Evolutionary conservation across 2,113 vertebrate species (phyloP), one percentile per base, ranked within the genome.

Genomic region (Syrmaticus mikado): DNA sequence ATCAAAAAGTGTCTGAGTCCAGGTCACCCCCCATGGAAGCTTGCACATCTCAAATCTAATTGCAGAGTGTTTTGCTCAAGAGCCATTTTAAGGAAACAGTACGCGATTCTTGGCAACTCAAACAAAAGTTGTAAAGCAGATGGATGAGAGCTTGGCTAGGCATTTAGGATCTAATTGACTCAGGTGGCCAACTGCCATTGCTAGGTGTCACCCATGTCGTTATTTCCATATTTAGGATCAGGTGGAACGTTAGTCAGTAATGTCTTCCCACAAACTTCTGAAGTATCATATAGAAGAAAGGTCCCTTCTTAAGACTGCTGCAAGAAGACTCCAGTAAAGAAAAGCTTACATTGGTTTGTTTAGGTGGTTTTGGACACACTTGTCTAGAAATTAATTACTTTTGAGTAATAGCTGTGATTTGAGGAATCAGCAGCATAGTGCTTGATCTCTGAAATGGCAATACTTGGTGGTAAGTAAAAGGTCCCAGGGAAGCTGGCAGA

Each of bases 1-100:
- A 57, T 38, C 65, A 57, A 67, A 66, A 53, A 81, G 43, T 68
- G 38, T 77, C 68, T 57, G 79, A 30, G 15, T 53, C 52, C 52
- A 30, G 52, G 71, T 80, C 79, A 85, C 75, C 65, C 57, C 36
- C 28, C 0, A 61, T 77, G 82, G 70, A 82, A 80, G 66, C 55
- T 58, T 3, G 0, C 40, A 32, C 22, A 30, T 90, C 79, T 27
- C 38, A 93, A 91, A 87, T 82, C 57, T 70, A 74, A 67, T 87
- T 95, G 55, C 80, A 74, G 73, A 78, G 79, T 9, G 11, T 89
- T 89, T 89, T 89, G 50, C 73, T 60, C 32, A 43, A 65, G 79
- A 87, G 67, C 67, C 55, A 6, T 92, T 87, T 93, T 77, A 71
- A 92, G 85, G 82, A 64, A 80, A 81, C 72, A 60, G 32, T 77